phyloP scores from a whole-genome alignment of 1,140 invertebrate genomes.

The Procambarus virginalis region DNA sequence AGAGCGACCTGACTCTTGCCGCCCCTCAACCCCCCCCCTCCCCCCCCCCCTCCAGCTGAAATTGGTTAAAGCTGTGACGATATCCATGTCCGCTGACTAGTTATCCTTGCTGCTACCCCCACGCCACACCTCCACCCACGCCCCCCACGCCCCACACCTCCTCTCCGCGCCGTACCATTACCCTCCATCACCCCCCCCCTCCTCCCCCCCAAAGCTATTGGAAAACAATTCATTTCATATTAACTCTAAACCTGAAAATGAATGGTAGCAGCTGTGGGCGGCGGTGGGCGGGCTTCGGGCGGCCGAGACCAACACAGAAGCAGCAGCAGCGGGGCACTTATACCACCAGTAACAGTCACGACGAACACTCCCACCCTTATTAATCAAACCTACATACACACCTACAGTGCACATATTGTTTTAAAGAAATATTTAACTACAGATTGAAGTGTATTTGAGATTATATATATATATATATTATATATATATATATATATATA shows the following conservation, averaged over 20 bases:
- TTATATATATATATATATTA: neutral
- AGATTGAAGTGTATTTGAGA: neutral
- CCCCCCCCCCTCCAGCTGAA: neutral
- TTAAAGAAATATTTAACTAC: neutral
- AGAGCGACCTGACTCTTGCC: neutral
- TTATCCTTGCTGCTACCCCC: slow-evolving; percentile 18
- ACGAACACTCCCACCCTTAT: neutral
- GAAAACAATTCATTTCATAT: too few species aligned
- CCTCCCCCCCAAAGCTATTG: too few species aligned
- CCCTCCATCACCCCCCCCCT: too few species aligned
- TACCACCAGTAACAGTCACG: neutral
- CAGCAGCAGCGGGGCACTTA: neutral
- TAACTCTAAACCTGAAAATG: too few species aligned
- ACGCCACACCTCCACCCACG: neutral
- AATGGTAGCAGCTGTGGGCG: too few species aligned
- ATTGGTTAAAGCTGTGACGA: slow-evolving; percentile 40
- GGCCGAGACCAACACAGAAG: neutral
- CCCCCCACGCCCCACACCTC: too few species aligned
- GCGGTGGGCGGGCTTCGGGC: too few species aligned
- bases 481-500: neutral
- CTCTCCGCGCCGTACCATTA: too few species aligned
- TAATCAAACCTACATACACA: neutral
- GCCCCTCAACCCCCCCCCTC: neutral
- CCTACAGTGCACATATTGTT: neutral
- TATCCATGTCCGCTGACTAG: slow-evolving; percentile 49